A percentile compares a stretch with the other conserved stretches of the same genome.
These are phyloP conservation scores for Eupithecia vulgata DNA, from an alignment of 2,888 invertebrate genomes.

Conservation along the genomic window DNA sequence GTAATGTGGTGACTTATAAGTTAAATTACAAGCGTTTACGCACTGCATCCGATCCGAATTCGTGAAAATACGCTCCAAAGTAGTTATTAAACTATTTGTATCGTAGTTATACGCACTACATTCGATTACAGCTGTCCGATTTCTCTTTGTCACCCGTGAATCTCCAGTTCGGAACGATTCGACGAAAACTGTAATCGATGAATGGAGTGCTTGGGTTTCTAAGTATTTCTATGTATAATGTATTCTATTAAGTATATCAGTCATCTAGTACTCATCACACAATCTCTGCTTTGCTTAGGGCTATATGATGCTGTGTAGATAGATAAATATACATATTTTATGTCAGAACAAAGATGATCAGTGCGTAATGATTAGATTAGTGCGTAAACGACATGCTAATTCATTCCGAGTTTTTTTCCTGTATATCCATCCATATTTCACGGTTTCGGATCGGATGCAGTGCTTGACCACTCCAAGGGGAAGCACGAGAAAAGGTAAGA, in stretches of 20 bases:
- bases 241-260: no score
- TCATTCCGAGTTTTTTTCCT: not conserved
- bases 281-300: no score
- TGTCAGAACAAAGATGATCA: no score
- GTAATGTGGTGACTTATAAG: not conserved
- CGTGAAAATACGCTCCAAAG: not conserved
- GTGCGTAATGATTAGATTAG: not conserved
- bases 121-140: no score
- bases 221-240: no score
- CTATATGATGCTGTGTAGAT: no score
- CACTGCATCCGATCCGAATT: not conserved
- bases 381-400: not conserved
- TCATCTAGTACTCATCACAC: no score
- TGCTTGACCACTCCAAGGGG: not conserved
- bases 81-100: no score
- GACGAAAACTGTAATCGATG: no score
- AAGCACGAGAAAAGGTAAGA: not conserved
- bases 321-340: no score
- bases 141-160: not conserved
- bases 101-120: no score
- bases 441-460: not conserved
- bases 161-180: no score
- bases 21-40: not conserved
- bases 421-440: not conserved
- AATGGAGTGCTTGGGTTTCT: not conserved